Evolutionary conservation across 2,888 invertebrate genomes (phyloP).

Genomic region (Chrysolina americana): DNA sequence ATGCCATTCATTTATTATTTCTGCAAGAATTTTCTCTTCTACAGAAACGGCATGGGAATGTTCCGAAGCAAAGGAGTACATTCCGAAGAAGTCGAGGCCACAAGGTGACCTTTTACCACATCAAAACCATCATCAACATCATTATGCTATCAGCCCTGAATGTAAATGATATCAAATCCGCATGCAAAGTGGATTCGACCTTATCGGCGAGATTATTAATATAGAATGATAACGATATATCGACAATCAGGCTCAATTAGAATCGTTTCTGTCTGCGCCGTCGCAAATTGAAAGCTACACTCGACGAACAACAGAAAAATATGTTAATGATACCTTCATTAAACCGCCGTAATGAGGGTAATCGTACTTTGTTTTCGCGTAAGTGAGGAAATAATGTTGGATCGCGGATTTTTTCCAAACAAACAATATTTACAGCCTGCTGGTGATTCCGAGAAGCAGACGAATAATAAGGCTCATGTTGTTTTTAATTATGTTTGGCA

Average conservation of each 20-base stretch:
- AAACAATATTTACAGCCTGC: slow-evolving; percentile 31
- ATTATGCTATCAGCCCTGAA: too few relatives aligned
- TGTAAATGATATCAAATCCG: neutral
- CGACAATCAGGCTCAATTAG: slow-evolving; percentile 23
- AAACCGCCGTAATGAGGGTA: slow-evolving; percentile 41
- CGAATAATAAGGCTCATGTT: slow-evolving; percentile 31
- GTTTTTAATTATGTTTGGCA: slow-evolving; percentile 35
- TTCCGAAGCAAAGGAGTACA: too few relatives aligned
- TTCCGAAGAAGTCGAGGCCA: too few relatives aligned
- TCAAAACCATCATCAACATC: too few relatives aligned
- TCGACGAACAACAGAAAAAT: slow-evolving; percentile 31
- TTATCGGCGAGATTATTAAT: neutral
- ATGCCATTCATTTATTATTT: too few relatives aligned
- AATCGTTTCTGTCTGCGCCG: neutral
- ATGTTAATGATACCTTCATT: slow-evolving; percentile 47
- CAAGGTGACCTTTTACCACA: too few relatives aligned
- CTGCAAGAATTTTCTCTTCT: too few relatives aligned
- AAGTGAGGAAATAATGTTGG: slow-evolving; percentile 26
- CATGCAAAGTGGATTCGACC: neutral
- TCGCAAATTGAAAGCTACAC: slow-evolving; percentile 37
- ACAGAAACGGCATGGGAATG: too few relatives aligned
- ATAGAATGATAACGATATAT: slow-evolving; percentile 2
- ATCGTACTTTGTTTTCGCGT: slow-evolving; percentile 34
- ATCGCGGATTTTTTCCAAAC: slow-evolving; percentile 23
- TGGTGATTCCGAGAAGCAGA: slow-evolving; percentile 28